Evolutionary conservation across 2,888 invertebrate genomes (phyloP).

Genomic region (Erebia epiphron): DNA sequence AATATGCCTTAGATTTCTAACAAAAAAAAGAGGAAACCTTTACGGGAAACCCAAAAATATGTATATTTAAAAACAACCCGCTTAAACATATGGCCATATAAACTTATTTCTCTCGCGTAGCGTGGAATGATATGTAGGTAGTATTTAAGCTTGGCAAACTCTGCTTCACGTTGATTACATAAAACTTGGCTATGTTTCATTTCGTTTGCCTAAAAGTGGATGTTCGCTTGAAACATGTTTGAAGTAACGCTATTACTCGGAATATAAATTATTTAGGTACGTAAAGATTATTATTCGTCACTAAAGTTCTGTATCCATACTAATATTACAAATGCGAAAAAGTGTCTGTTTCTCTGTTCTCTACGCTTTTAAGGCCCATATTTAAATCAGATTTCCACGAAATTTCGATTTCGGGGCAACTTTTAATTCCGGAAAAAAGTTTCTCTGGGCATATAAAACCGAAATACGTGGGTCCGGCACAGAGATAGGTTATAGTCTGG

Average conservation of each 20-base stretch:
- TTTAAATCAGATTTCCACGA: too few species aligned
- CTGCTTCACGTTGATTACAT: slow-evolving; percentile 32
- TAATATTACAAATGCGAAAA: too few species aligned
- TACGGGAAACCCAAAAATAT: background rate
- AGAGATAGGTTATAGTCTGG: too few species aligned
- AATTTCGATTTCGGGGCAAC: too few species aligned
- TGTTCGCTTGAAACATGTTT: slow-evolving; percentile 30
- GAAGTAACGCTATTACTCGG: slow-evolving; percentile 23
- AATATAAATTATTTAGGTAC: slow-evolving; percentile 28
- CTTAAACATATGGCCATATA: background rate
- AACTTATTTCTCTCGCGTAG: slow-evolving; percentile 19
- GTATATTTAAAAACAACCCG: background rate
- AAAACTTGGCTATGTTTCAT: slow-evolving; percentile 40
- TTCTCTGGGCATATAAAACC: too few species aligned
- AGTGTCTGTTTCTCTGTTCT: too few species aligned
- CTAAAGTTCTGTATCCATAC: background rate
- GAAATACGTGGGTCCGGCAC: too few species aligned
- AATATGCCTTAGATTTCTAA: too few species aligned
- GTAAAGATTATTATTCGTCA: slow-evolving; percentile 22
- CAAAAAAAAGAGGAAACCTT: too few species aligned
- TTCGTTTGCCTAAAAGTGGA: slow-evolving; percentile 32
- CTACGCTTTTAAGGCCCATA: background rate
- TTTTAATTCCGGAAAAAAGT: too few species aligned
- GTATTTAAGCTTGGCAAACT: slow-evolving; percentile 22
- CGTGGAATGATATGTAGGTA: slow-evolving; percentile 13